Conservation (phyloP, 2,797 vertebrate genomes). For the Carduelis carduelis region DNA sequence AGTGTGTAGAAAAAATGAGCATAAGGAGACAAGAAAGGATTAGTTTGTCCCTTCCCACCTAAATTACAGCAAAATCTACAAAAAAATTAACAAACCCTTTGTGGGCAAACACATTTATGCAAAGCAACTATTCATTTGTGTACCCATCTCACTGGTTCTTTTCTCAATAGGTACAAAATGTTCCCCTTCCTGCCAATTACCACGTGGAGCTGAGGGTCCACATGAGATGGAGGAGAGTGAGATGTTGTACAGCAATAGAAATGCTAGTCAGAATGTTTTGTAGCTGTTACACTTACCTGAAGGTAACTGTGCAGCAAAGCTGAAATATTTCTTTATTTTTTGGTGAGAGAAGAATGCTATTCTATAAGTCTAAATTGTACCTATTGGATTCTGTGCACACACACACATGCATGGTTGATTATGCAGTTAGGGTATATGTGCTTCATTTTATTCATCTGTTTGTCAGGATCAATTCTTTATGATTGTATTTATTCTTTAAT, state of each 20-base stretch:
- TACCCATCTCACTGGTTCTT: neutral
- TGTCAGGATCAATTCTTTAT: neutral
- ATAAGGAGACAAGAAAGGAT: neutral
- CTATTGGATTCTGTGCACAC: neutral
- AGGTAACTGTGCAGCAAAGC: neutral
- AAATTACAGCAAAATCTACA: neutral
- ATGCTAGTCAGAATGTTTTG: neutral
- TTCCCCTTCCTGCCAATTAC: neutral
- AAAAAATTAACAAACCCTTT: neutral
- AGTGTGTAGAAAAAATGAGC: neutral
- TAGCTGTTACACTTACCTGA: neutral
- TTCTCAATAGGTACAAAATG: neutral
- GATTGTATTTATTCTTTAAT: neutral
- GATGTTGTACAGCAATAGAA: neutral
- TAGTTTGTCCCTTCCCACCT: neutral
- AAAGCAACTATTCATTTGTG: neutral
- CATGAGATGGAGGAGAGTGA: fast-evolving
- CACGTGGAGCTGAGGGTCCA: neutral
- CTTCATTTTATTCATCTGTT: neutral
- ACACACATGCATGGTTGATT: neutral
- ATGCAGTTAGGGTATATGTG: neutral
- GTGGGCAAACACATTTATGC: neutral
- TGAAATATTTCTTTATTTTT: neutral
- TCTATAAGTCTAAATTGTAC: neutral
- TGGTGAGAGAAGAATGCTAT: neutral